Percentiles rank a stretch among this genome's conserved stretches.
These are phyloP conservation scores for Ypsolopha scabrella DNA, from an alignment of 2,888 invertebrate genomes.

Conservation along the genomic window DNA sequence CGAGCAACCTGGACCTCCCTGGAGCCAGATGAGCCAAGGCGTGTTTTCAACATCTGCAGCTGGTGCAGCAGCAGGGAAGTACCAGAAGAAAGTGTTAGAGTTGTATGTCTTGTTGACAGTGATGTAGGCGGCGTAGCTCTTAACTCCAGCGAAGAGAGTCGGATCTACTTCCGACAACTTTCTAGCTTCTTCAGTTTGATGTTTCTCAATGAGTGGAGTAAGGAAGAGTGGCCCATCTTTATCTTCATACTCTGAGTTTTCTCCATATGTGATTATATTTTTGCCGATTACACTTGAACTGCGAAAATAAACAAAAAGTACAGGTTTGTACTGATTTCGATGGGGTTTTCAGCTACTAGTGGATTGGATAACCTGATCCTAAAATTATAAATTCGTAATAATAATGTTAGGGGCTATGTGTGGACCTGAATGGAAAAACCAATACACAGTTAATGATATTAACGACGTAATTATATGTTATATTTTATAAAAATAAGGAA, in stretches of 20 bases:
- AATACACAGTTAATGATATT: too few species aligned
- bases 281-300: too few species aligned
- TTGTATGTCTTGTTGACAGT: conserved; percentile 79
- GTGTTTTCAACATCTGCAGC: conserved; percentile 25
- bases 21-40: conserved; percentile 86
- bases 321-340: too few species aligned
- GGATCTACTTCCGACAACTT: conserved; percentile 31
- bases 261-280: too few species aligned
- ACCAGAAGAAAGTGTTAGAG: conserved; percentile 89
- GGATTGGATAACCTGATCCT: too few species aligned
- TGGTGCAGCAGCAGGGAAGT: conserved; percentile 71
- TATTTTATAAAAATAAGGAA: too few species aligned
- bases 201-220: conserved; percentile 33
- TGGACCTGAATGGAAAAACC: too few species aligned
- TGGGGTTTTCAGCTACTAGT: too few species aligned
- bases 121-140: conserved; percentile 61
- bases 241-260: neutral
- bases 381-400: too few species aligned
- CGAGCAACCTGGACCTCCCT: conserved; percentile 88
- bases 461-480: too few species aligned
- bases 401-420: too few species aligned
- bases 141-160: conserved; percentile 35
- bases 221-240: conserved; percentile 24
- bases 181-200: conserved; percentile 28
- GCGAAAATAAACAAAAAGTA: too few species aligned